Conservation (phyloP, 1,140 invertebrate genomes). For the Dendroctonus valens region DNA sequence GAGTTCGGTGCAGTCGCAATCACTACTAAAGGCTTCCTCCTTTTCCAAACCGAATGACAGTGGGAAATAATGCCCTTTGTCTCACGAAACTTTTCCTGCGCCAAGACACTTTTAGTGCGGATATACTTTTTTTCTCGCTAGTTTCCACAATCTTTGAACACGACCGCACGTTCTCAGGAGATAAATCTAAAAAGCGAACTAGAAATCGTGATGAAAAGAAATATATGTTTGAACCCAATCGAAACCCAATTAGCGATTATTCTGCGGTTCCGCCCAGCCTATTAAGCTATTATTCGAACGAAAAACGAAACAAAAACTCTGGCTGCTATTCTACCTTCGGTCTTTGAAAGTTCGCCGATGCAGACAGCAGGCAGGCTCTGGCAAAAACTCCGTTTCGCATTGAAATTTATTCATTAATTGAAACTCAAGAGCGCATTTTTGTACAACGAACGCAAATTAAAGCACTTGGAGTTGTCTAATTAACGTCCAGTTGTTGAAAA, state of each 20-base stretch:
- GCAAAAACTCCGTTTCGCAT: constrained; percentile 13
- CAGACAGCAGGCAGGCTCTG: background rate
- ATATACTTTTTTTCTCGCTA: background rate
- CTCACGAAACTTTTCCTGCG: constrained; percentile 9
- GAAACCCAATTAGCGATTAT: too few species aligned
- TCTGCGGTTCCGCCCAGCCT: background rate
- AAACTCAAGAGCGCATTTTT: constrained; percentile 14
- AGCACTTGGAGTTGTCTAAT: constrained; percentile 9
- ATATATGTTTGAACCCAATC: too few species aligned
- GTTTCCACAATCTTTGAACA: background rate
- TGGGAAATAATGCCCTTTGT: constrained; percentile 22
- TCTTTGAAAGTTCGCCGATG: background rate
- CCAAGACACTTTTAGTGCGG: constrained; percentile 6
- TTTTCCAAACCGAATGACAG: constrained; percentile 27
- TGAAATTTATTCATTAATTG: constrained; percentile 17
- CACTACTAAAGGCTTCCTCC: constrained; percentile 26
- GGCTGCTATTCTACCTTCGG: constrained; percentile 1
- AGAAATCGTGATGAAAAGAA: too few species aligned
- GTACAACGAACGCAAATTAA: constrained; percentile 12
- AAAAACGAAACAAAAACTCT: constrained; percentile 4
- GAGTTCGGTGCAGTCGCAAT: constrained; percentile 24
- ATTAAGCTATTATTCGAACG: constrained; percentile 1
- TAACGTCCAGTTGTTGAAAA: constrained; percentile 13
- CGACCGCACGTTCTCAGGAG: background rate
- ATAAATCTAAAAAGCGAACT: too few species aligned